Base-by-base conservation (phyloP, 2,888 invertebrate genomes). In the Exocentrus adspersus region DNA sequence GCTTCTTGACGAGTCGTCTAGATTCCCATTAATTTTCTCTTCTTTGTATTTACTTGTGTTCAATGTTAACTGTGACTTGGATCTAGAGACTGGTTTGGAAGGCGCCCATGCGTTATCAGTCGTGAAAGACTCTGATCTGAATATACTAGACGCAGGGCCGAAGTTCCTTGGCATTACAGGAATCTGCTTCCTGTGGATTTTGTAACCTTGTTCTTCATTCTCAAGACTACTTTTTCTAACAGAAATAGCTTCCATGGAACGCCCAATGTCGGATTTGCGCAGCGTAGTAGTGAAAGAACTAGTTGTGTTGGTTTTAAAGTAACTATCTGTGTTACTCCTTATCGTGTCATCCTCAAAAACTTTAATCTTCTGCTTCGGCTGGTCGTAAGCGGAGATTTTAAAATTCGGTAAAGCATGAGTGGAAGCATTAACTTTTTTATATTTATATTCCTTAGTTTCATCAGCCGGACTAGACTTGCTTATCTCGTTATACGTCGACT, bases 291-390 rank as follows among this genome's bases (percentile, higher is more conserved):
- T 50, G 19, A 41, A 20, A 1, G 24, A 19, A 28, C 62, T 48
- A 6, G 52, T 14, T 21, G 12, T 14, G 60, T 60, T 37, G 37
- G 45, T 54, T 61, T 72, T 77, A 43, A 61, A 54, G 52, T 70
- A 68, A 54, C 66, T 68, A 48, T 77, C 76, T 2, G 75, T 74
- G 69, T 80, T 83, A 67, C 82, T 83, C 62, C 81, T 71, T 41
- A 83, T 75, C 9, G 81, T 83, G 56, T 83, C 83, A 62, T 83
- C 83, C 70, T 83, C 83, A 68, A 82, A 83, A 12, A 83, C 82
- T 62, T 81, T 81, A 24, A 83, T 80, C 69, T 80, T 82, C 51
- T 79, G 77, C 62, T 80, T 81, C 2, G 82, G 81, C 51, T 78
- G 77, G 61, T 83, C 80, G 69, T 83, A 83, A 0, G 83, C 82